Evolutionary conservation across 2,797 vertebrate species (phyloP), one percentile per base, ranked within the genome.

Genomic region (Gallinago nigripennis): DNA sequence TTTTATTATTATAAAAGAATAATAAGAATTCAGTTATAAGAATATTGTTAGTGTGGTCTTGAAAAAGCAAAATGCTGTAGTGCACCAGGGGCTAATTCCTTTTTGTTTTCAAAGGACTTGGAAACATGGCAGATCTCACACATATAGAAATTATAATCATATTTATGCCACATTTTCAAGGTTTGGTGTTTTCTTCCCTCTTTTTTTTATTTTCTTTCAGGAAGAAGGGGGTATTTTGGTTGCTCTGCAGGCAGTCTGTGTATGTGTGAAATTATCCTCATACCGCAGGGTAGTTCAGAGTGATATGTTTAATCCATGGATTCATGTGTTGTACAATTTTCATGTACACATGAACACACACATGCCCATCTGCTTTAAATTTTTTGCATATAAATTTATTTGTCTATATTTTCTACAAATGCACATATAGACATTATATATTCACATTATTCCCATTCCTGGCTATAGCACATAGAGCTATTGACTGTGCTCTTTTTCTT

Each of bases 261-360:
- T 50, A 39, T 31, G 16, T 82, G 45, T 83, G 82, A 82, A 75
- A 89, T 92, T 83, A 82, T 71, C 65, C 61, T 92, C 2, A 19
- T 72, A 63, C 13, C 69, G 83, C 75, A 69, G 21, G 13, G 41
- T 88, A 75, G n/a, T 88, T 94, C 45, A 37, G 35, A 68, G 37
- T 68, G 65, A 75, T 64, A 39, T 43, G 45, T 90, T 96, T 92
- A 86, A 84, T 97, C 88, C 87, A 30, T 73, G 16, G 46, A 50
- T 84, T 75, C 21, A 25, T 53, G 35, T 79, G 56, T 76, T 76
- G 30, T 50, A 37, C 76, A 48, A 79, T 92, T 86, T 92, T 78
- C 75, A 24, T 66, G 39, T 72, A 60, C 20, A 58, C 11, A 39
- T 2, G 13, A 23, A 23, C 11, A 24, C 19, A 37, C 8, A 28